phyloP scores from a whole-genome alignment of 2,113 vertebrate species.

The Alligator sinensis region DNA sequence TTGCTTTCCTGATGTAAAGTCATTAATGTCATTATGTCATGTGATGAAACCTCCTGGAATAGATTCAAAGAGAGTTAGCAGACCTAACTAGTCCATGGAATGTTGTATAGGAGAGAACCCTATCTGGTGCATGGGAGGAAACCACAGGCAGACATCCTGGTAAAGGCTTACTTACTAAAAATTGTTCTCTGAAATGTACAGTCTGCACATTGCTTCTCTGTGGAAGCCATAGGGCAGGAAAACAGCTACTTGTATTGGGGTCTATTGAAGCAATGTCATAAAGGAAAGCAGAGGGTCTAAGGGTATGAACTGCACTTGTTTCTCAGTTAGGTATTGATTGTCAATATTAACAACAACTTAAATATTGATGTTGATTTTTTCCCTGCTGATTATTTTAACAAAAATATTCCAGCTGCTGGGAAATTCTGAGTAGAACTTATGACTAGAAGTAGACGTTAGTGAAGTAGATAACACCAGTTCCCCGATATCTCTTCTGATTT shows the following conservation, averaged over 20 bases:
- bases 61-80: background rate
- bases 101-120: background rate
- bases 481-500: too few relatives aligned
- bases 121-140: background rate
- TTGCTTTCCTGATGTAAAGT: too few relatives aligned
- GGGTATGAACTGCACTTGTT: background rate
- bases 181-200: background rate
- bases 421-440: background rate
- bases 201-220: background rate
- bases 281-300: background rate
- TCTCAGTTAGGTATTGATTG: background rate
- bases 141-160: background rate
- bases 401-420: background rate
- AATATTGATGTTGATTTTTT: background rate
- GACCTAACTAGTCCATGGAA: background rate
- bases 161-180: background rate
- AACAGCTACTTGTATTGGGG: background rate
- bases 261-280: background rate
- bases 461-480: too few relatives aligned
- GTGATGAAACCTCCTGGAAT: too few relatives aligned
- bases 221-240: background rate
- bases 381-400: background rate
- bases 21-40: too few relatives aligned
- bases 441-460: background rate
- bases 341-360: background rate